Conservation (phyloP, 2,797 vertebrate genomes). For the Sarcophilus harrisii region DNA sequence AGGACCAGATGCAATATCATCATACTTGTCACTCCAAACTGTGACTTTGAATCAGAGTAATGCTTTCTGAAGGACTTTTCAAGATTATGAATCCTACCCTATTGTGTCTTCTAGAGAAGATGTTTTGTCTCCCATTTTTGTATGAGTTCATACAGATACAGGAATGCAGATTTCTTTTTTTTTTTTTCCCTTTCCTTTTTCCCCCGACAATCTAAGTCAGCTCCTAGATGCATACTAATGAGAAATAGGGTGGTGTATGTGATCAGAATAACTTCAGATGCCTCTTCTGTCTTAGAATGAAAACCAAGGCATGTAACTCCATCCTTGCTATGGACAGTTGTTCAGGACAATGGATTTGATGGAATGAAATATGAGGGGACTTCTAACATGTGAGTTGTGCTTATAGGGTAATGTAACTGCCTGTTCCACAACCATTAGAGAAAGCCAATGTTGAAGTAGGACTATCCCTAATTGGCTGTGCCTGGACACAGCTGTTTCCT, state of each 20-base stretch:
- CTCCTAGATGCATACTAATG: constrained; percentile 44
- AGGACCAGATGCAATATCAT: constrained; percentile 54
- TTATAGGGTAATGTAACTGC: not conserved
- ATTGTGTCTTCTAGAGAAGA: constrained; percentile 38
- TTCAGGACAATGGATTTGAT: not conserved
- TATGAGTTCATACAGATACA: constrained; percentile 72
- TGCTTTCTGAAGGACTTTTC: constrained; percentile 42
- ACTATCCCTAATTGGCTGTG: not conserved
- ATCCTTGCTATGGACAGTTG: not conserved
- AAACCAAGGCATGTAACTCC: not conserved
- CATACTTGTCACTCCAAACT: constrained; percentile 39
- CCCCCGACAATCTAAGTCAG: constrained; percentile 67
- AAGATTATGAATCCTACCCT: not conserved
- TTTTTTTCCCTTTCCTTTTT: constrained; percentile 39
- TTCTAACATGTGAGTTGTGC: not conserved
- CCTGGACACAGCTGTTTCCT: not conserved
- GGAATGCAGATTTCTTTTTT: constrained; percentile 72
- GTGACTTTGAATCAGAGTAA: constrained; percentile 47
- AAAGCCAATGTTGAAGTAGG: not conserved
- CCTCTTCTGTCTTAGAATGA: constrained; percentile 25
- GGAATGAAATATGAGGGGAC: not conserved
- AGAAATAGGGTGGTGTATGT: constrained; percentile 32
- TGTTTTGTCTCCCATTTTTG: not conserved
- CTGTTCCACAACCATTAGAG: not conserved
- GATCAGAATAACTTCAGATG: constrained; percentile 50